A percentile compares a stretch with the other conserved stretches of the same genome.
Evolutionary conservation across 2,113 vertebrate genomes (phyloP).

Genomic region (Plestiodon gilberti): DNA sequence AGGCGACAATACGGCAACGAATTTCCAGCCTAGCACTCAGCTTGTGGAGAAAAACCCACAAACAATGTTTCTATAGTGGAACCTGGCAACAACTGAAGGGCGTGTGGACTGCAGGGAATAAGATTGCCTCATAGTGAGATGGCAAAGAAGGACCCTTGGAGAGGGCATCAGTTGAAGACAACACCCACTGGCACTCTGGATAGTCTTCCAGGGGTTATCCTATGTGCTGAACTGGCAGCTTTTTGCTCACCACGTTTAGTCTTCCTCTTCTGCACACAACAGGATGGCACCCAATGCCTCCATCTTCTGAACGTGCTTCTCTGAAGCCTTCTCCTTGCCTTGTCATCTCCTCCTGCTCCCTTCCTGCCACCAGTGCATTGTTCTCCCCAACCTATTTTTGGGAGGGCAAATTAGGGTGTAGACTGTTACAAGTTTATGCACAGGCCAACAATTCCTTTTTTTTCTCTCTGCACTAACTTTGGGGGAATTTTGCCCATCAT

Average conservation of each 20-base stretch:
- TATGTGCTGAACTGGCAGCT: background rate
- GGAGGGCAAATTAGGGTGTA: background rate
- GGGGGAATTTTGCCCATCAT: background rate
- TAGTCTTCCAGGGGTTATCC: background rate
- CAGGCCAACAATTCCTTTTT: background rate
- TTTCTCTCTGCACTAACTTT: background rate
- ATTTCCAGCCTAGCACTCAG: slow-evolving; percentile 78
- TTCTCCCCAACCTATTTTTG: background rate
- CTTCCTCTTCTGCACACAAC: slow-evolving; percentile 32
- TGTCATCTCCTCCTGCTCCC: background rate
- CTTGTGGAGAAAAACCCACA: background rate
- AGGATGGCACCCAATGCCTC: background rate
- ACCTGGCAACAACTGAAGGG: slow-evolving; percentile 49
- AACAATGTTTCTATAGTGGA: background rate
- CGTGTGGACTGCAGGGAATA: fast-evolving
- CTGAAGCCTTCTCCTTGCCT: background rate
- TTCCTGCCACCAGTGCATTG: slow-evolving; percentile 7
- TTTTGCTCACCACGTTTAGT: background rate
- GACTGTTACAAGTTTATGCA: background rate
- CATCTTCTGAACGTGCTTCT: background rate
- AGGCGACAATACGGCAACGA: slow-evolving; percentile 82
- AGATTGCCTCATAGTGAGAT: background rate
- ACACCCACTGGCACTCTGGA: background rate
- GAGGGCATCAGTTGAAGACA: background rate
- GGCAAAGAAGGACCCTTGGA: fast-evolving